Conservation (phyloP, 2,888 invertebrate species). For the Byasa hedistus region DNA sequence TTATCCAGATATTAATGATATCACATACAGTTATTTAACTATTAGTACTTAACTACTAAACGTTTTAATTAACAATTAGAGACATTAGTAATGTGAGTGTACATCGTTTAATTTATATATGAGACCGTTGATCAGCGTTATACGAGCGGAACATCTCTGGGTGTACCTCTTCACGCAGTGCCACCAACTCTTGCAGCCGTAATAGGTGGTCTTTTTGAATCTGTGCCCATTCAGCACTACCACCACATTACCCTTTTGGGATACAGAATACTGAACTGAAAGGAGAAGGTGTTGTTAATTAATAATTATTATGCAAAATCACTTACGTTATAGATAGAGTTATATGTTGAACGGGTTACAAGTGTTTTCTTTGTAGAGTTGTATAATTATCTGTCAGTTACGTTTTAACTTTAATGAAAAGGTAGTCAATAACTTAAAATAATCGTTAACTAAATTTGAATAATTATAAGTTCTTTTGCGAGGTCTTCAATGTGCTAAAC, state of each 20-base stretch:
- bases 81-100: constrained; percentile 45
- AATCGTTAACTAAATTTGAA: too few relatives aligned
- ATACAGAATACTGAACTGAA: not conserved
- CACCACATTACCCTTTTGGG: not conserved
- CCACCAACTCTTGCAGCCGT: constrained; percentile 42
- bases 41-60: too few relatives aligned
- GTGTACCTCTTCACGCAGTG: constrained; percentile 43
- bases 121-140: constrained; percentile 40
- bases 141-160: constrained; percentile 43
- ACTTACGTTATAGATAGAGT: not conserved
- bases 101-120: constrained; percentile 38
- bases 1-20: too few relatives aligned
- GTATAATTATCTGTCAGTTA: too few relatives aligned
- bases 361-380: too few relatives aligned
- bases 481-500: too few relatives aligned
- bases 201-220: constrained; percentile 33
- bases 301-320: not conserved
- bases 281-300: not conserved
- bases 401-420: too few relatives aligned
- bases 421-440: too few relatives aligned
- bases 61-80: not conserved
- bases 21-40: too few relatives aligned
- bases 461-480: too few relatives aligned
- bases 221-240: constrained; percentile 6
- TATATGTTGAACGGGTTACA: too few relatives aligned